Evolutionary conservation across 2,113 vertebrate genomes (phyloP).

Genomic region (Talpa occidentalis): DNA sequence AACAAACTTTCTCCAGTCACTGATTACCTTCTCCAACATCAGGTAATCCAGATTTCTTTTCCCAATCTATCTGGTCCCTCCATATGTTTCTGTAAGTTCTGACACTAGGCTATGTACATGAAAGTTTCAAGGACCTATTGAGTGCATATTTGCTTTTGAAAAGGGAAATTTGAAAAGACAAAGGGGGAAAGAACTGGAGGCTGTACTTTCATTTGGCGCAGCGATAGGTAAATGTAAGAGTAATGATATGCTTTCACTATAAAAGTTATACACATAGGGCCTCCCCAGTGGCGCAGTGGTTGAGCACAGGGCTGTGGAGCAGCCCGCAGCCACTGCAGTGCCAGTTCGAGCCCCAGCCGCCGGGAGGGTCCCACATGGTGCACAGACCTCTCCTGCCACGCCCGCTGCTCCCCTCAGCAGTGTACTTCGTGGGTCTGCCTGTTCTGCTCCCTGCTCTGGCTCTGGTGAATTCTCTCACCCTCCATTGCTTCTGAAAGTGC

Average conservation of each 20-base stretch:
- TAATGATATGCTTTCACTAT: not conserved
- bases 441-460: too few species aligned
- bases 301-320: too few species aligned
- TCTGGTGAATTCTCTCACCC: too few species aligned
- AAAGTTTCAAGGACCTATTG: not conserved
- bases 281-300: too few species aligned
- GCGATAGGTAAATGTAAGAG: not conserved
- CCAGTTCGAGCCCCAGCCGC: too few species aligned
- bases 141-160: not conserved
- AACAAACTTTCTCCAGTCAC: constrained; percentile 4
- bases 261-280: not conserved
- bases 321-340: too few species aligned
- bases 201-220: not conserved
- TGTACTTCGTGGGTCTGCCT: too few species aligned
- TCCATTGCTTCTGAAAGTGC: too few species aligned
- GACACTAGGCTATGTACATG: not conserved
- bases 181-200: not conserved
- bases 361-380: too few species aligned
- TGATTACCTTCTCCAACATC: not conserved
- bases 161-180: not conserved
- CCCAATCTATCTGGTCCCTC: not conserved
- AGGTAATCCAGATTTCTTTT: not conserved
- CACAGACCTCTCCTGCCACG: too few species aligned
- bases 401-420: too few species aligned
- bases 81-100: not conserved